A percentile compares a stretch with the other conserved stretches of the same genome.
These are phyloP conservation scores for Dynastes maya DNA, from an alignment of 2,888 invertebrate species.

Conservation along the genomic window DNA sequence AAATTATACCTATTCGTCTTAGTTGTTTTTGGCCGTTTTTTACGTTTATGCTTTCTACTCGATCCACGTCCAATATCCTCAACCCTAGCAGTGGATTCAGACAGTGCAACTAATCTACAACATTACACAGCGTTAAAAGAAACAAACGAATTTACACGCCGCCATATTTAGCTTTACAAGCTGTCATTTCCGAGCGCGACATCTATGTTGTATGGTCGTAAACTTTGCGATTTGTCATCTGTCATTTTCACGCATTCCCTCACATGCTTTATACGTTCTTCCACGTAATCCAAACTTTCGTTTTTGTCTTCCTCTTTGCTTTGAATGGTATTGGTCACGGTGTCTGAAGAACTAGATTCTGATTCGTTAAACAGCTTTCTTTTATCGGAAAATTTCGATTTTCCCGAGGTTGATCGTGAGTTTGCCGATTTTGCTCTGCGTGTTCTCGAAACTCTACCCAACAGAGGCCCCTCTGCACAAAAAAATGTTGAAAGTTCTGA, in stretches of 20 bases:
- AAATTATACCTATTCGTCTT: conserved; percentile 65
- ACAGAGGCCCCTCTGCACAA: conserved; percentile 74
- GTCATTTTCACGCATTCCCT: conserved; percentile 63
- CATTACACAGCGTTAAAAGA: conserved; percentile 33
- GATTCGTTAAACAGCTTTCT: conserved; percentile 63
- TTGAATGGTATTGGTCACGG: conserved; percentile 49
- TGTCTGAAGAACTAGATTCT: conserved; percentile 68
- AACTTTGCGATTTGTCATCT: conserved; percentile 57
- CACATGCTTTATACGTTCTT: conserved; percentile 64
- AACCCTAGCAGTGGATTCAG: conserved; percentile 43
- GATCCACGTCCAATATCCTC: conserved; percentile 40
- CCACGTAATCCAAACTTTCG: conserved; percentile 63
- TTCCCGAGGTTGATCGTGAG: conserved; percentile 64
- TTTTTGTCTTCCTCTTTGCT: conserved; percentile 51
- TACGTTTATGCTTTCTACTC: conserved; percentile 56
- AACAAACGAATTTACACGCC: conserved; percentile 33
- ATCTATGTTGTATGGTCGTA: conserved; percentile 66
- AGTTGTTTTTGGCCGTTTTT: conserved; percentile 66
- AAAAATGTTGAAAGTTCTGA: not conserved
- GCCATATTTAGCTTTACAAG: conserved; percentile 58
- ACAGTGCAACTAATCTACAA: conserved; percentile 50
- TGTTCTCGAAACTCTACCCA: conserved; percentile 79
- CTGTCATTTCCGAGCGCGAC: conserved; percentile 63
- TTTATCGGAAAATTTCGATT: conserved; percentile 65
- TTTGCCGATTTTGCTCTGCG: conserved; percentile 80